phyloP scores from a whole-genome alignment of 2,797 vertebrate species.

The Sebastiscus tertius region DNA sequence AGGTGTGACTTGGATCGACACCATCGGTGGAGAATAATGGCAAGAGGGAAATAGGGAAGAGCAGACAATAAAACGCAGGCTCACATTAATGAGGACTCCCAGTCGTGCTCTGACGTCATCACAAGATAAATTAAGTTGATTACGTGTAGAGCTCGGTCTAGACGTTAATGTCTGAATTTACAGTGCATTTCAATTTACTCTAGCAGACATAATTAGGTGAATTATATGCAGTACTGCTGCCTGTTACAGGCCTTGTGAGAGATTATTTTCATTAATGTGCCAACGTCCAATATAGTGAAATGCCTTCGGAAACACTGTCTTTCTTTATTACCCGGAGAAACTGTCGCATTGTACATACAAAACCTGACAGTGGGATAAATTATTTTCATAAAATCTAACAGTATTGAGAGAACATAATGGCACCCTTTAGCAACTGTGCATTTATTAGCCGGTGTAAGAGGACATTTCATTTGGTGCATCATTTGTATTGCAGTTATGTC shows the following conservation, averaged over 20 bases:
- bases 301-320: neutral
- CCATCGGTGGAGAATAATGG: slow-evolving; percentile 31
- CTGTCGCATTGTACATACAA: neutral
- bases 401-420: neutral
- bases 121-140: slow-evolving; percentile 41
- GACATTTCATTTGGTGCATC: neutral
- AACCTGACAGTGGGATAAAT: neutral
- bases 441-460: neutral
- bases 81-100: slow-evolving; percentile 12
- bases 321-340: neutral
- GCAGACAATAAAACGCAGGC: slow-evolving; percentile 7
- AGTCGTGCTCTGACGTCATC: neutral
- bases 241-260: slow-evolving; percentile 2
- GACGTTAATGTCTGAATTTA: slow-evolving; percentile 46
- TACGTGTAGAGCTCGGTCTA: slow-evolving; percentile 25
- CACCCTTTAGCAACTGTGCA: neutral
- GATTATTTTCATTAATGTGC: neutral
- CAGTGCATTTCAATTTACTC: slow-evolving; percentile 39
- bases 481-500: neutral
- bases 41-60: neutral
- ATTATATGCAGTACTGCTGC: slow-evolving; percentile 42
- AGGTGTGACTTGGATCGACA: slow-evolving; percentile 28
- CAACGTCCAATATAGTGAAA: neutral
- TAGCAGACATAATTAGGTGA: slow-evolving; percentile 52
- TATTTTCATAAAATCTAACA: neutral